phyloP scores from a whole-genome alignment of 2,113 vertebrate genomes.

The Ancistrus triradiatus region DNA sequence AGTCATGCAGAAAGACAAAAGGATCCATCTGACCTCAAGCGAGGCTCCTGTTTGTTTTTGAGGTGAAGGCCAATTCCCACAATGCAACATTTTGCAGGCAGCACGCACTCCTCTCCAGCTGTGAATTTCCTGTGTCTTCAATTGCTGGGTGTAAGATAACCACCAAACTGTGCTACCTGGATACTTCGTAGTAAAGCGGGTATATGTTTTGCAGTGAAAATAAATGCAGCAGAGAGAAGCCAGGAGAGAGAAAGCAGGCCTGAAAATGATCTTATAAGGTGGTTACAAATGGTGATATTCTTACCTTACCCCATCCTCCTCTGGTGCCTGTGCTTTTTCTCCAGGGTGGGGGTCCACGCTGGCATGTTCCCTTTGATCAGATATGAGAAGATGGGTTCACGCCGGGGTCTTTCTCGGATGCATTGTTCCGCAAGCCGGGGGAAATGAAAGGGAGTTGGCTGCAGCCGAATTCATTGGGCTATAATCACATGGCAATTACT shows the following conservation, averaged over 20 bases:
- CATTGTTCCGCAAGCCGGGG: constrained; percentile 47
- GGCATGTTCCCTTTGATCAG: constrained; percentile 58
- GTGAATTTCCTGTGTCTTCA: constrained; percentile 5
- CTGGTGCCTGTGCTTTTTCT: constrained; percentile 33
- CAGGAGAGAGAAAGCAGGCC: constrained; percentile 14
- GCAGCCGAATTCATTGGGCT: constrained; percentile 50
- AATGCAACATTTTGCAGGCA: constrained; percentile 35
- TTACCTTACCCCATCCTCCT: constrained; percentile 9
- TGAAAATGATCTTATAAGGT: constrained; percentile 21
- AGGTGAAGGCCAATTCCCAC: constrained; percentile 18
- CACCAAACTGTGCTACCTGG: constrained; percentile 1
- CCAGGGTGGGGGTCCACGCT: constrained; percentile 32
- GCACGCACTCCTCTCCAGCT: constrained; percentile 4
- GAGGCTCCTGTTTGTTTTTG: constrained; percentile 21
- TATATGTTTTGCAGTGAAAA: constrained; percentile 12
- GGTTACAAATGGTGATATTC: constrained; percentile 11
- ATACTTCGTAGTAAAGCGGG: background rate
- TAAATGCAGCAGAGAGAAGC: background rate
- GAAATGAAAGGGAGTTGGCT: constrained; percentile 57
- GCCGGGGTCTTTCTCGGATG: constrained; percentile 51
- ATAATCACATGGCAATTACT: constrained; percentile 61
- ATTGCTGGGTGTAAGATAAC: background rate
- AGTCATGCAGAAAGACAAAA: constrained; percentile 29
- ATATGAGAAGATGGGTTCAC: constrained; percentile 54
- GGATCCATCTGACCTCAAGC: constrained; percentile 18